These are phyloP conservation scores for Esox niger DNA, from an alignment of 2,113 vertebrate species.

Conservation along the genomic window DNA sequence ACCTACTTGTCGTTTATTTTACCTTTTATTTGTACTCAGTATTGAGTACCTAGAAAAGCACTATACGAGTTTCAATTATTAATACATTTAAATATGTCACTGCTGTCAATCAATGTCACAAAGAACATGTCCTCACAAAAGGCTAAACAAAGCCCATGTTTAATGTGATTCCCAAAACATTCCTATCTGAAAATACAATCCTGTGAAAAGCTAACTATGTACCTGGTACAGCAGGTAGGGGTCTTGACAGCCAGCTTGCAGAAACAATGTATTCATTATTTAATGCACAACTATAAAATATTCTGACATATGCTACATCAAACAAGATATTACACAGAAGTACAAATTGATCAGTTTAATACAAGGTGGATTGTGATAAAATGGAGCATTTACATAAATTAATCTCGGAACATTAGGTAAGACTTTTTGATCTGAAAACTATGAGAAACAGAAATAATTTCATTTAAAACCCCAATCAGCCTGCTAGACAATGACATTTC, in stretches of 20 bases:
- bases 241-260: constrained; percentile 51
- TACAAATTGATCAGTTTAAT: constrained; percentile 63
- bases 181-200: constrained; percentile 71
- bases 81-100: too few species aligned
- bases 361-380: constrained; percentile 58
- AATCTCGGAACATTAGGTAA: constrained; percentile 55
- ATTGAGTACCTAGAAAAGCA: too few species aligned
- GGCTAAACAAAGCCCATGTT: constrained; percentile 66
- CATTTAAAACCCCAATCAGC: constrained; percentile 43
- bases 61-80: too few species aligned
- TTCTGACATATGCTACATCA: constrained; percentile 67
- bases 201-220: constrained; percentile 57
- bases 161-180: constrained; percentile 71
- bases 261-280: constrained; percentile 41
- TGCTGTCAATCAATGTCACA: too few species aligned
- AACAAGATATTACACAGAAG: constrained; percentile 52
- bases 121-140: constrained; percentile 60
- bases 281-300: constrained; percentile 70
- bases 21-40: too few species aligned
- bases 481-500: constrained; percentile 20
- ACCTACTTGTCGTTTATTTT: too few species aligned
- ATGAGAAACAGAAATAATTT: constrained; percentile 22
- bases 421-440: constrained; percentile 58
- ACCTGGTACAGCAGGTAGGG: constrained; percentile 47
- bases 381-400: constrained; percentile 62